These are phyloP conservation scores for Caenorhabditis latens DNA, from an alignment of 1,140 invertebrate genomes.

Conservation along the genomic window DNA sequence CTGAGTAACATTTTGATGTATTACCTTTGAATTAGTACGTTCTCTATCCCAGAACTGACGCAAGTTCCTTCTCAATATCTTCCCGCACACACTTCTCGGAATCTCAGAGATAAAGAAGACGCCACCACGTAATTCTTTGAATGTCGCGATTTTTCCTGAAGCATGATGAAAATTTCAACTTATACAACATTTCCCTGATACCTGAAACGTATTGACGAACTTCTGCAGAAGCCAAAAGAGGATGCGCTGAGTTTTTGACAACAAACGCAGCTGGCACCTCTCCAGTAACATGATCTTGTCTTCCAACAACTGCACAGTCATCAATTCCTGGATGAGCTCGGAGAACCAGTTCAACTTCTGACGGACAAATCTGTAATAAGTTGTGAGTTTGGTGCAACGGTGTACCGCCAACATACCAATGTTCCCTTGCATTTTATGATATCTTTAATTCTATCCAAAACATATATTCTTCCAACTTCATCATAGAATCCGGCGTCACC, in stretches of 20 bases:
- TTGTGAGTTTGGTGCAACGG: not conserved
- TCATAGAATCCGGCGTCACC: slow-evolving; percentile 77
- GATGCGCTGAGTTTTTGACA: slow-evolving; percentile 80
- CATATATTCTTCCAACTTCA: slow-evolving; percentile 76
- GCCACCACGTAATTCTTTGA: slow-evolving; percentile 70
- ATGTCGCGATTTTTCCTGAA: slow-evolving; percentile 71
- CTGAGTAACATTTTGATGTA: not conserved
- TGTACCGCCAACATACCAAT: slow-evolving; percentile 60
- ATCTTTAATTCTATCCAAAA: slow-evolving; percentile 77
- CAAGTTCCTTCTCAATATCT: slow-evolving; percentile 65
- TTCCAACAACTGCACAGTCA: slow-evolving; percentile 87
- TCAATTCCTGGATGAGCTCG: slow-evolving; percentile 83
- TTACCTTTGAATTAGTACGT: slow-evolving; percentile 63
- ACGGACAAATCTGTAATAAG: slow-evolving; percentile 84
- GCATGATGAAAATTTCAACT: not conserved
- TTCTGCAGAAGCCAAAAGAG: slow-evolving; percentile 70
- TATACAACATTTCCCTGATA: not conserved
- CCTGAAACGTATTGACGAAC: slow-evolving; percentile 71
- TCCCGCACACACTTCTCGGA: slow-evolving; percentile 68
- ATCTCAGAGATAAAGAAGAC: slow-evolving; percentile 72
- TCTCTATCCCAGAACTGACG: slow-evolving; percentile 69
- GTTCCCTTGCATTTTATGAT: slow-evolving; percentile 73
- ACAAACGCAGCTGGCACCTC: slow-evolving; percentile 86
- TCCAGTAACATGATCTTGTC: slow-evolving; percentile 83
- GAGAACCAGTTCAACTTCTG: slow-evolving; percentile 87